phyloP scores from a whole-genome alignment of 2,113 vertebrate genomes.

The Sinocyclocheilus rhinocerous region DNA sequence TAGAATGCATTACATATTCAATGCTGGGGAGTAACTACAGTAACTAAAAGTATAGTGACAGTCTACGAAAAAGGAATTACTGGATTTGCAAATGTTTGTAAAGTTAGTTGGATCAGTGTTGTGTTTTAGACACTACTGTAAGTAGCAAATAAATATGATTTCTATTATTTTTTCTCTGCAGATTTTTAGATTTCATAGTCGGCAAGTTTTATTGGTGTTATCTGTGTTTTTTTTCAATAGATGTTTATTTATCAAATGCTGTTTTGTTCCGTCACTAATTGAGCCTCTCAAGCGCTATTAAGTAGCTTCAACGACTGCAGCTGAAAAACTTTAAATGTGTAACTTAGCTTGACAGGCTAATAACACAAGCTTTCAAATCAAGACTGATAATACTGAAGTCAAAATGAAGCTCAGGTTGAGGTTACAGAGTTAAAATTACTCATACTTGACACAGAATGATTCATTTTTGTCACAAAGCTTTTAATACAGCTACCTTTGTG shows the following conservation, averaged over 20 bases:
- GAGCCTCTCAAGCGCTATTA: neutral
- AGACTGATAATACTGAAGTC: neutral
- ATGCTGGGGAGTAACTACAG: neutral
- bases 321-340: neutral
- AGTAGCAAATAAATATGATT: neutral
- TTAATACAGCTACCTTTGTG: neutral
- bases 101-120: neutral
- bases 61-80: neutral
- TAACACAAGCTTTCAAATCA: neutral
- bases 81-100: neutral
- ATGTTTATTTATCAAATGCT: neutral
- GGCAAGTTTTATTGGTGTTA: too few species aligned
- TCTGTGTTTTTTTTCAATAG: neutral
- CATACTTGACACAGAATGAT: constrained; percentile 3
- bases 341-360: neutral
- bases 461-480: constrained; percentile 4
- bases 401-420: neutral
- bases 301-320: neutral
- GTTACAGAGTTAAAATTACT: neutral
- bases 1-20: neutral
- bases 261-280: neutral
- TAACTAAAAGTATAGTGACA: neutral
- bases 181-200: neutral
- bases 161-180: too few species aligned
- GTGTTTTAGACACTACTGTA: neutral